These are phyloP conservation scores for Chelonoidis abingdonii DNA, from an alignment of 2,113 vertebrate genomes.

Conservation along the genomic window DNA sequence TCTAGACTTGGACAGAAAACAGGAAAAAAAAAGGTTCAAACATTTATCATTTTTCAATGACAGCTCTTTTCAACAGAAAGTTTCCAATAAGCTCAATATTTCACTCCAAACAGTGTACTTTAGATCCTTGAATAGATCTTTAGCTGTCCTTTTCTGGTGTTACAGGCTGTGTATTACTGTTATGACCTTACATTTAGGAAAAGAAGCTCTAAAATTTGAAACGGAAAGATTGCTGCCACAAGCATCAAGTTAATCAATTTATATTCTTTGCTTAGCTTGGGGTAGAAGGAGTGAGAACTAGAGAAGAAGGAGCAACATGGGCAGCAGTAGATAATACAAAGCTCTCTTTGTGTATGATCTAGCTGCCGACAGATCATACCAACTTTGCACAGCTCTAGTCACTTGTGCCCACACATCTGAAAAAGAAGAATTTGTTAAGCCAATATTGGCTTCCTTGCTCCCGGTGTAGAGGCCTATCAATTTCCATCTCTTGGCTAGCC, in stretches of 20 bases:
- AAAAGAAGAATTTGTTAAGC: conserved; percentile 79
- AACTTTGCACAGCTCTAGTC: conserved; percentile 69
- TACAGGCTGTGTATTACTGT: background rate
- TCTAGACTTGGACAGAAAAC: background rate
- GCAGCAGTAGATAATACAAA: conserved; percentile 25
- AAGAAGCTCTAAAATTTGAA: background rate
- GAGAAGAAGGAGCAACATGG: background rate
- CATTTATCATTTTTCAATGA: background rate
- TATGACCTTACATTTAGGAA: background rate
- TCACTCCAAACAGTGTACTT: background rate
- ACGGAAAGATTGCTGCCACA: background rate
- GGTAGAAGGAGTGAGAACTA: conserved; percentile 10
- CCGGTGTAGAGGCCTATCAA: conserved; percentile 69
- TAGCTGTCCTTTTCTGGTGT: background rate
- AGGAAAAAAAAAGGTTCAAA: background rate
- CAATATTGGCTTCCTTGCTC: conserved; percentile 50
- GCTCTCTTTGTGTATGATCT: conserved; percentile 6
- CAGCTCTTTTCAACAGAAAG: background rate
- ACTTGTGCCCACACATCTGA: conserved; percentile 30
- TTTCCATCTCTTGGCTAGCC: conserved; percentile 85
- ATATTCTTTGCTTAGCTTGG: background rate
- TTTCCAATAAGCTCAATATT: background rate
- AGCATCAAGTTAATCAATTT: background rate
- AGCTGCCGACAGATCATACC: conserved; percentile 17
- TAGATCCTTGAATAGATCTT: background rate